Base-by-base conservation (phyloP, 2,888 invertebrate species). In the Gasteruption jaculator region DNA sequence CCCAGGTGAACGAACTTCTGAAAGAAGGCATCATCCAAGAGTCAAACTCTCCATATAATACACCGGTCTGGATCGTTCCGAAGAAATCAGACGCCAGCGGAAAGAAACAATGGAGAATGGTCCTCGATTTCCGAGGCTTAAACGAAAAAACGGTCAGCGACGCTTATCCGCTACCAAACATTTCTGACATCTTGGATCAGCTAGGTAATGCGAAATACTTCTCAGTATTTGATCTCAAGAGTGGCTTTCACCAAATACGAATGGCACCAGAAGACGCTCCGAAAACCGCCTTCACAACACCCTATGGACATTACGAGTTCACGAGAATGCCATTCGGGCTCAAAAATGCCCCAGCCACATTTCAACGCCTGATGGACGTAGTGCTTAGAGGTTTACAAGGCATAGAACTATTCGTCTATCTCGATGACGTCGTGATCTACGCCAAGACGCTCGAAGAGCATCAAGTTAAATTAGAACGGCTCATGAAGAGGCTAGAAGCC, bases 1-100 rank as follows among this genome's bases (percentile, higher is more conserved):
- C 15, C n/a, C 46, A 43, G 35, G 37, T 43, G 3, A 33, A 37
- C 8, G 41, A 41, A 21, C 16, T 40, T 21, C 20, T 44, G 7
- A 29, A 44, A 4, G 16, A 45, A 20, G 52, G 48, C 15, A 40
- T 57, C 15, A 48, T 53, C 11, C 34, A 47, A 32, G 48, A 44
- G 3, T 58, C 56, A 2, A 42, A 41, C 6, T 55, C 55, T 11
- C 61, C 63, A 0, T 71, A 57, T 54, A 48, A 57, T 6, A 48
- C 56, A 3, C 68, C 65, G 0, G 49, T 67, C 4, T 58, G 65
- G 3, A 38, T 69, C 1, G 62, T 63, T 1, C 50, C 51, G 5
- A 71, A 68, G 45, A 62, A 61, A 43, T 50, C 18, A 1, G 51
- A 64, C 40, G 41, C 45, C 1, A 21, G 38, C 4, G 52, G 53